These are phyloP conservation scores for Takifugu ocellatus DNA, from an alignment of 2,797 vertebrate genomes.

Conservation along the genomic window DNA sequence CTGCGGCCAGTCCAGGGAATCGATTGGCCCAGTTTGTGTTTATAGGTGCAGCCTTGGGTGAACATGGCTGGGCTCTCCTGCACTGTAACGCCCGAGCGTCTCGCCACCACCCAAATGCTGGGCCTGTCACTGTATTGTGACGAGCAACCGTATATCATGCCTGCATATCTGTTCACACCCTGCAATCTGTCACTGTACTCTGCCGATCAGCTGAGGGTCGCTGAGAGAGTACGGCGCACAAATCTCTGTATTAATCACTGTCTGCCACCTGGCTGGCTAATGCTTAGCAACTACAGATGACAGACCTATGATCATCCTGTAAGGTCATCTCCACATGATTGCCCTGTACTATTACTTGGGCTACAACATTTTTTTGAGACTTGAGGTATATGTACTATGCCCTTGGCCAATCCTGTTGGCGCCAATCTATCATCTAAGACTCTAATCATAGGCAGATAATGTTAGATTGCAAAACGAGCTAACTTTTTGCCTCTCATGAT, in stretches of 20 bases:
- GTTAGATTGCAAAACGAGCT: no score
- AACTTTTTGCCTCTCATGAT: background rate
- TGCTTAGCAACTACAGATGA: conserved; percentile 58
- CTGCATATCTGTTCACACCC: conserved; percentile 4
- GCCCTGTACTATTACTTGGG: background rate
- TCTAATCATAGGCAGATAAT: no score
- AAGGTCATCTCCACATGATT: conserved; percentile 2
- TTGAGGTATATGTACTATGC: no score
- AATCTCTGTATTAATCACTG: conserved; percentile 57
- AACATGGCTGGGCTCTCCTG: conserved; percentile 17
- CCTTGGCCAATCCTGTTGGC: no score
- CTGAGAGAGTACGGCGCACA: conserved; percentile 35
- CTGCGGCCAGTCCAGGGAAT: background rate
- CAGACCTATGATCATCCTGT: background rate
- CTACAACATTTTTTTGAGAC: no score
- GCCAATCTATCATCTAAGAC: no score
- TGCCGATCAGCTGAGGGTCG: conserved; percentile 56
- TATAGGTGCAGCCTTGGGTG: conserved; percentile 27
- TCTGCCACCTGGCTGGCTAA: conserved; percentile 45
- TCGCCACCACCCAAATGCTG: background rate
- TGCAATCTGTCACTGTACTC: conserved; percentile 51
- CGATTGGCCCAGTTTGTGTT: conserved; percentile 11
- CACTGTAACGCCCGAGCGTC: conserved; percentile 1
- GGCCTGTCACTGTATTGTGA: conserved; percentile 7
- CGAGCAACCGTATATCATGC: background rate